Evolutionary conservation across 1,140 invertebrate genomes (phyloP).

Genomic region (Teleopsis dalmanni): DNA sequence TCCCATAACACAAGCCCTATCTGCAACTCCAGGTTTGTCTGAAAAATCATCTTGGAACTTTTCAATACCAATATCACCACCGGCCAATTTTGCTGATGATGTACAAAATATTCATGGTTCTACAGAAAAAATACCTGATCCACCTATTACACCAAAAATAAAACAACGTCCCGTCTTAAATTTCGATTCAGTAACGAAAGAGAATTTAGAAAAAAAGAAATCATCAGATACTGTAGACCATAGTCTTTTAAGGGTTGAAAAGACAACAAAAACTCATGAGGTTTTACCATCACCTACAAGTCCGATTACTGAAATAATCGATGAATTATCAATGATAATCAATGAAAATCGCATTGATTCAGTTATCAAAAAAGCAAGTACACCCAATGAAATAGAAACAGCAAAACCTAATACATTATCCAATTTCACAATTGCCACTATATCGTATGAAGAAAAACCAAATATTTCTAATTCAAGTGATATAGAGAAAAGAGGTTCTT

Average conservation of each 20-base stretch:
- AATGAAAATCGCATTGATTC: slow-evolving; percentile 34
- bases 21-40: slow-evolving; percentile 15
- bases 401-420: slow-evolving; percentile 34
- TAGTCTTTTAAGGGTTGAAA: too few species aligned
- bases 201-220: too few species aligned
- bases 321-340: slow-evolving; percentile 33
- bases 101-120: background rate
- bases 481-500: background rate
- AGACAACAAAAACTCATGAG: background rate
- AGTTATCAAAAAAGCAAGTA: slow-evolving; percentile 25
- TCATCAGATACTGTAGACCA: slow-evolving; percentile 10
- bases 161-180: slow-evolving; percentile 12
- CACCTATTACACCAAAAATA: slow-evolving; percentile 20
- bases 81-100: slow-evolving; percentile 36
- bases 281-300: background rate
- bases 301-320: slow-evolving; percentile 33
- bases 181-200: slow-evolving; percentile 11
- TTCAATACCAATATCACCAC: slow-evolving; percentile 32
- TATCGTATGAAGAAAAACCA: slow-evolving; percentile 1
- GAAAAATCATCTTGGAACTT: slow-evolving; percentile 38
- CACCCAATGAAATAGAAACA: slow-evolving; percentile 25
- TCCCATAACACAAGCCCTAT: background rate
- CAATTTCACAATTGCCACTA: slow-evolving; percentile 33
- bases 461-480: background rate
- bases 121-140: slow-evolving; percentile 1